Percentiles rank a stretch among this genome's conserved stretches.
Conservation (phyloP, 2,888 invertebrate species). For the Macropis europaea region DNA sequence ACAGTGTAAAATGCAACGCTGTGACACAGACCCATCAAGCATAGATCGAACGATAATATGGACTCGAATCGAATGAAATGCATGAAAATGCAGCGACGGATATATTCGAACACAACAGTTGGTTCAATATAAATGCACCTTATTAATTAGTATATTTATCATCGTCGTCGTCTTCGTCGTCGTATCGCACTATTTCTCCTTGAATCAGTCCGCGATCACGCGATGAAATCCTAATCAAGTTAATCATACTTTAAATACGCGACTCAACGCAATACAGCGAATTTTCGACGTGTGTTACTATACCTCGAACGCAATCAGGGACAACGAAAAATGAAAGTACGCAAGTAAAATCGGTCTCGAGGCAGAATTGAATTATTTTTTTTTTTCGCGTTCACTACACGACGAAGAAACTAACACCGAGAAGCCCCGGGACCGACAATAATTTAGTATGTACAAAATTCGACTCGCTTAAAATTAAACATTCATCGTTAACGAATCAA, state of each 20-base stretch:
- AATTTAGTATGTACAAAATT: slow-evolving; percentile 76
- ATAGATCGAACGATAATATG: slow-evolving; percentile 38
- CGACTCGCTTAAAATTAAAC: slow-evolving; percentile 69
- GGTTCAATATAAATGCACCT: slow-evolving; percentile 48
- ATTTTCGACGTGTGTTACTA: slow-evolving; percentile 54
- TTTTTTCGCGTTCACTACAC: not conserved
- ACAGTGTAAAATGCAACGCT: slow-evolving; percentile 74
- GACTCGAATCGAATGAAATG: slow-evolving; percentile 9
- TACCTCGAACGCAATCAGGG: slow-evolving; percentile 40
- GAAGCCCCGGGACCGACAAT: slow-evolving; percentile 62
- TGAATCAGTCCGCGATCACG: slow-evolving; percentile 69
- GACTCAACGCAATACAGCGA: slow-evolving; percentile 58
- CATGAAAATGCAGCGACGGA: slow-evolving; percentile 30
- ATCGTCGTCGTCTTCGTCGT: slow-evolving; percentile 41
- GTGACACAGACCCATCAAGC: slow-evolving; percentile 66
- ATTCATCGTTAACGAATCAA: slow-evolving; percentile 55
- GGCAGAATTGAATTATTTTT: slow-evolving; percentile 47
- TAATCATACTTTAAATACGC: slow-evolving; percentile 58
- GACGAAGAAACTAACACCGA: not conserved
- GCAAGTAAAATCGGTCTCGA: slow-evolving; percentile 54
- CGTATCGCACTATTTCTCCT: slow-evolving; percentile 56
- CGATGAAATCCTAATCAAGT: slow-evolving; percentile 68
- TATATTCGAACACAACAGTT: slow-evolving; percentile 40
- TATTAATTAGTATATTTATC: slow-evolving; percentile 57
- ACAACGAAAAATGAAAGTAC: slow-evolving; percentile 48